Conservation (phyloP, 53 echinoderm and acorn worm species). For the Antedon mediterranea region DNA sequence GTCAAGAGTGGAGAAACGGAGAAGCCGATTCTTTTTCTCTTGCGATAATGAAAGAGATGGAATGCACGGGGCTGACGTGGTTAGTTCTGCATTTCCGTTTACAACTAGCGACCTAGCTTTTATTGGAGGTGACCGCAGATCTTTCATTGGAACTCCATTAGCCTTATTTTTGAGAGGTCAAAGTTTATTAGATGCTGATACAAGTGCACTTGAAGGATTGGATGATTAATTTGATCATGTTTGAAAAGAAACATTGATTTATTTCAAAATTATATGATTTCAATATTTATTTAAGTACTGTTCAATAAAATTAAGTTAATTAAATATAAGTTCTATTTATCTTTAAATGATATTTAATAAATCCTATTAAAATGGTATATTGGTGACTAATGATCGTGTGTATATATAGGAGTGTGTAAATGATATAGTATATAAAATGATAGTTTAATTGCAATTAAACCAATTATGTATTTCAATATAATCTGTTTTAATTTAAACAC, state of each 20-base stretch:
- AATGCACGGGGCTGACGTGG: not conserved
- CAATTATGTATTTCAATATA: no score
- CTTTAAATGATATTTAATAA: not conserved
- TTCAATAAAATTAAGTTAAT: not conserved
- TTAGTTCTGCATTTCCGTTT: constrained; percentile 95
- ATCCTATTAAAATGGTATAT: not conserved
- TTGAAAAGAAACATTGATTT: no score
- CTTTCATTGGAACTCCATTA: constrained; percentile 69
- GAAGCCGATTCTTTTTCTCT: constrained; percentile 55
- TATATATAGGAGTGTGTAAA: not conserved
- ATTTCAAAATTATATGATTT: not conserved
- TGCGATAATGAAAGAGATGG: constrained; percentile 28
- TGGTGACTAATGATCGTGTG: not conserved
- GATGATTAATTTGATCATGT: not conserved
- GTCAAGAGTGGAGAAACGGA: constrained; percentile 36
- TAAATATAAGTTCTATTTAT: not conserved
- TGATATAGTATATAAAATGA: not conserved
- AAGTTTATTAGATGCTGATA: constrained; percentile 64
- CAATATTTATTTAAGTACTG: not conserved
- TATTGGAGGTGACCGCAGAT: constrained; percentile 73
- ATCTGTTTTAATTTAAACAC: no score
- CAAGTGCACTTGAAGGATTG: not conserved
- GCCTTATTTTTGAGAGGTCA: constrained; percentile 84
- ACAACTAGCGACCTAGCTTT: constrained; percentile 71
- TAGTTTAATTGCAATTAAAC: no score